Evolutionary conservation across 2,888 invertebrate genomes (phyloP), one percentile per base, ranked within the genome.

Genomic region (Hemaris fuciformis): DNA sequence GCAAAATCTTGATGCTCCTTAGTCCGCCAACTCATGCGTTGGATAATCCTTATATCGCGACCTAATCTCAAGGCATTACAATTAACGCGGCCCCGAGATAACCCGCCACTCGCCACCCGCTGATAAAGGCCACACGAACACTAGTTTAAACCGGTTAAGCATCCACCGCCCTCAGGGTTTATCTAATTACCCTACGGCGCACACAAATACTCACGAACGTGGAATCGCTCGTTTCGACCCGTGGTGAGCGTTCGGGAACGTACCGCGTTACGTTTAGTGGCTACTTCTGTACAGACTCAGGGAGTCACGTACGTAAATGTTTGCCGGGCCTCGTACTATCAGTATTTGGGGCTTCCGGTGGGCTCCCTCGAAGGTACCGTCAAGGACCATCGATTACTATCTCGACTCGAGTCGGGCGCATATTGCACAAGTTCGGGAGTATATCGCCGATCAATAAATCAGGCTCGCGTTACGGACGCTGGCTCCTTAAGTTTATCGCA

Each of bases 131-230:
- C 83, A 75, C 76, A 77, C 80, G 79, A 79, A 81, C 80, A 84
- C 87, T 84, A 86, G 89, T 88, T 88, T 91, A 88, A 91, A 91
- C 90, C 85, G 89, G 89, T 89, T 91, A 89, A 89, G 88, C 85
- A 86, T 81, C 88, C 75, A 79, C 82, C 86, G 83, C 87, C 91
- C 90, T 83, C 80, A 83, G 91, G 91, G 89, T 88, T 88, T 89
- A 90, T 88, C 89, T 91, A 89, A 92, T 92, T 91, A 90, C 91
- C 85, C 86, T 84, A 84, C 83, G 76, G 85, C 72, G 79, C 83
- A 84, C 76, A 81, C 78, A 75, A 75, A 68, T 64, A 64, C 62
- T 65, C 71, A 67, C 70, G 66, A 67, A 76, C 74, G 69, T 67
- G 62, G 64, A 66, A 34, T 31, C 57, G 73, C 73, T 78, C 77